Base-by-base conservation (phyloP, 2,113 vertebrate species). In the Zapornia atra region DNA sequence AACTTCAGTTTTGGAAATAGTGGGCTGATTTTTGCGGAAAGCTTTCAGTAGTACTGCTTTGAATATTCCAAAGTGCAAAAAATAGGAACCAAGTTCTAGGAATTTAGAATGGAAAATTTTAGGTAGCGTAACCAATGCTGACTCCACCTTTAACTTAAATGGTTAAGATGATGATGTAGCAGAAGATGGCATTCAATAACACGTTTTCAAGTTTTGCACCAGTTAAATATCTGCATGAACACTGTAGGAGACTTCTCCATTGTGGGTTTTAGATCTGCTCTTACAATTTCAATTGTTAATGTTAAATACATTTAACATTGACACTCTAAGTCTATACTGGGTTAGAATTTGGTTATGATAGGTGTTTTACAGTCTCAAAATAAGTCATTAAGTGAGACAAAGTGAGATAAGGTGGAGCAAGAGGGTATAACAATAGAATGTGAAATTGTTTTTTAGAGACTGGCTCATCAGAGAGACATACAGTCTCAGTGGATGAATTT, bases 401-500 rank as follows among this genome's bases (percentile, higher is more conserved):
- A 54, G 33, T 77, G 56, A 64, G 48, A 18, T 60, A 82, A 72
- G 11, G 38, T 26, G 31, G 66, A 81, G 19, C 34, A 77, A 78
- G 44, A 94, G 4, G 0, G 1, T 16, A 65, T 82, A 95, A 86
- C 84, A 83, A 82, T 17, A 77, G 68, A 77, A 95, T 6, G 5
- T 56, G 84, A 44, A 95, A 75, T 63, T 92, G 87, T 89, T 33
- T 94, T 93, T 95, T 48, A 81, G 38, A 46, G n/a, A 28, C 63
- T 89, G 59, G 6, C 53, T 94, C 85, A 80, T 75, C 70, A 84
- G 53, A 80, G 91, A 65, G 48, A 51, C 33, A 81, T 83, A 87
- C 18, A 86, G 70, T 85, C 93, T 97, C 94, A 68, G 31, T 2
- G 26, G 94, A 94, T 63, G 81, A 86, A 94, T 96, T 88, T 96